Evolutionary conservation across 1,140 invertebrate species (phyloP).

Genomic region (Sinonovacula constricta): DNA sequence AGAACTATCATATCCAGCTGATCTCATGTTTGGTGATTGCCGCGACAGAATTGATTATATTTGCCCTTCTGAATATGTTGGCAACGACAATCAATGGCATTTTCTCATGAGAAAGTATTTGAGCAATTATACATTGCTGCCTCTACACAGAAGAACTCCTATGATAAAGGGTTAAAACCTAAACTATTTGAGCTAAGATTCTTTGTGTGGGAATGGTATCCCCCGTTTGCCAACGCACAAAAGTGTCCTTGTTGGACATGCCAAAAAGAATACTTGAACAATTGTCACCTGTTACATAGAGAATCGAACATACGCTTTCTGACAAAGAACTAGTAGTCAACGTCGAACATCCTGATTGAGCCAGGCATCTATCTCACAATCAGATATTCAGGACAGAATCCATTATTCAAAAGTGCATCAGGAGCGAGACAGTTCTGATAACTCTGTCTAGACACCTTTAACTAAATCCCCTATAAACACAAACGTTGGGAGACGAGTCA

Average conservation of each 20-base stretch:
- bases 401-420: no score
- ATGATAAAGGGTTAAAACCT: constrained; percentile 9
- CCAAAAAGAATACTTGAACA: constrained; percentile 20
- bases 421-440: no score
- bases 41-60: neutral
- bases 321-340: neutral
- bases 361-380: no score
- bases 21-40: no score
- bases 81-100: constrained; percentile 6
- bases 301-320: neutral
- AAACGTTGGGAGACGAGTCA: no score
- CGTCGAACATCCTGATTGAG: no score
- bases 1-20: no score
- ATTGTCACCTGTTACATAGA: neutral
- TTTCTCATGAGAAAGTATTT: neutral
- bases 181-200: neutral
- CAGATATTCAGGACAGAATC: no score
- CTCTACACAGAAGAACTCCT: constrained; percentile 15
- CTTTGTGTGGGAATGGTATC: constrained; percentile 43
- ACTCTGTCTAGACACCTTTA: no score
- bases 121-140: neutral
- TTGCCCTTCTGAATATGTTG: constrained; percentile 11
- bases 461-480: no score
- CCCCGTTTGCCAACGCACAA: no score
- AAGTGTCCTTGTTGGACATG: constrained; percentile 27